A percentile compares a stretch with the other conserved stretches of the same genome.
phyloP scores from a whole-genome alignment of 2,113 vertebrate genomes.

The Phrynosoma blainvillii region DNA sequence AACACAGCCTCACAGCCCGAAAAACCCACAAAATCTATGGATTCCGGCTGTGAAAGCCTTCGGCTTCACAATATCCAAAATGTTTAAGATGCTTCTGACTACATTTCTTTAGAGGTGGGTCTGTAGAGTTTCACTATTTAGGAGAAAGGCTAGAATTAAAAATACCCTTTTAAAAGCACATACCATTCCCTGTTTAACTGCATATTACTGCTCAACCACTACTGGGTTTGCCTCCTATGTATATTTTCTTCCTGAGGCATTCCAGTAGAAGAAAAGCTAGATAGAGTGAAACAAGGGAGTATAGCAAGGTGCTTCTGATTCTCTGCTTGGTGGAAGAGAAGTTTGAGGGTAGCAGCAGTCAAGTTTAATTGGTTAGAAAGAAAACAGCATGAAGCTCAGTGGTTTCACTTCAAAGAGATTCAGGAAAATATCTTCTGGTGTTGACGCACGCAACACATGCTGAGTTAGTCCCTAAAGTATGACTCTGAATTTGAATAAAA shows the following conservation, averaged over 20 bases:
- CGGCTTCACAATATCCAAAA: no score
- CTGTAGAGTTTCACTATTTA: not conserved
- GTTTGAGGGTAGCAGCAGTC: not conserved
- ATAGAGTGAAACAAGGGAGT: constrained; percentile 8
- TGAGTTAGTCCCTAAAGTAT: not conserved
- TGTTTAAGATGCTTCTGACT: not conserved
- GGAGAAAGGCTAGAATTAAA: constrained; percentile 13
- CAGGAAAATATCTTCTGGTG: not conserved
- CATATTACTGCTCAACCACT: not conserved
- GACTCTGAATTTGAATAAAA: constrained; percentile 30
- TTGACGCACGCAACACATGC: constrained; percentile 10
- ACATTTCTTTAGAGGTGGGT: not conserved
- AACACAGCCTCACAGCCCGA: no score
- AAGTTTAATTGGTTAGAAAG: constrained; percentile 24
- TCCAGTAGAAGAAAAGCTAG: constrained; percentile 11
- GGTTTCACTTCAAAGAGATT: constrained; percentile 21
- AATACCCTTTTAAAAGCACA: constrained; percentile 9
- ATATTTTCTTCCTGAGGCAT: not conserved
- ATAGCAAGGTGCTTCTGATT: constrained; percentile 3
- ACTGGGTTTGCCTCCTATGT: not conserved
- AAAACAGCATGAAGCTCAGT: not conserved
- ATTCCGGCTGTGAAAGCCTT: not conserved
- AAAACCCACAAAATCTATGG: no score
- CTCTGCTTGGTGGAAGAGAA: not conserved
- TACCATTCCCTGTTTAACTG: not conserved